Conservation (phyloP, 2,888 invertebrate species). For the Lepidochitona cinerea region DNA sequence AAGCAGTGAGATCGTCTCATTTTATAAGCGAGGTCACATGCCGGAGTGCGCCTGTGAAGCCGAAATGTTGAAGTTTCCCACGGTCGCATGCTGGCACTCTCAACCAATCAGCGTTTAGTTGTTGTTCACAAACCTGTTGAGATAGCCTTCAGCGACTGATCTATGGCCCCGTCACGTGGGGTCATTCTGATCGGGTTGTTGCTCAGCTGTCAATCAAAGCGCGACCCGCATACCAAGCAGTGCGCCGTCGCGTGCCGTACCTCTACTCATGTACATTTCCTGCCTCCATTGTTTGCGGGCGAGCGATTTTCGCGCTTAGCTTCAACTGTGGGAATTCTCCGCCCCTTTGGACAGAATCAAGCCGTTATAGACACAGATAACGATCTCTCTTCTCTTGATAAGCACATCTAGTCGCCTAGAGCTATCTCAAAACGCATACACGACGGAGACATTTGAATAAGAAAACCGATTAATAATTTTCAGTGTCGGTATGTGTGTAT, state of each 20-base stretch:
- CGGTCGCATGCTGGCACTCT: constrained; percentile 50
- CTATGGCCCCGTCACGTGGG: neutral
- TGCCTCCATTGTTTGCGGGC: neutral
- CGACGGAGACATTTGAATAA: neutral
- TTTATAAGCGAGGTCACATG: neutral
- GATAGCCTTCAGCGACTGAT: neutral
- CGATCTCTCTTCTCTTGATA: too few species aligned
- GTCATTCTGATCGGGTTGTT: neutral
- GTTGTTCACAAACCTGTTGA: neutral
- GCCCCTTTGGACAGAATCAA: neutral
- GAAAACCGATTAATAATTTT: neutral
- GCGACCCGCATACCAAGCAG: neutral
- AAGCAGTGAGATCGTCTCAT: neutral
- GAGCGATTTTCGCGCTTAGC: neutral
- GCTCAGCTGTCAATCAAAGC: neutral
- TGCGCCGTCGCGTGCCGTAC: neutral
- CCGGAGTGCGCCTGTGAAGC: constrained; percentile 46
- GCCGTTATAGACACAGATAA: too few species aligned
- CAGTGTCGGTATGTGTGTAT: neutral
- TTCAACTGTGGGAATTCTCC: neutral
- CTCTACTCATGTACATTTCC: neutral
- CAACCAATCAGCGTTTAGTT: constrained; percentile 44
- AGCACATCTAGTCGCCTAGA: too few species aligned
- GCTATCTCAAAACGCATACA: too few species aligned
- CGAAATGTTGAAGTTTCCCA: constrained; percentile 55